These are phyloP conservation scores for Scaptodrosophila latifasciaeformis DNA, from an alignment of 2,888 invertebrate species.

Conservation along the genomic window DNA sequence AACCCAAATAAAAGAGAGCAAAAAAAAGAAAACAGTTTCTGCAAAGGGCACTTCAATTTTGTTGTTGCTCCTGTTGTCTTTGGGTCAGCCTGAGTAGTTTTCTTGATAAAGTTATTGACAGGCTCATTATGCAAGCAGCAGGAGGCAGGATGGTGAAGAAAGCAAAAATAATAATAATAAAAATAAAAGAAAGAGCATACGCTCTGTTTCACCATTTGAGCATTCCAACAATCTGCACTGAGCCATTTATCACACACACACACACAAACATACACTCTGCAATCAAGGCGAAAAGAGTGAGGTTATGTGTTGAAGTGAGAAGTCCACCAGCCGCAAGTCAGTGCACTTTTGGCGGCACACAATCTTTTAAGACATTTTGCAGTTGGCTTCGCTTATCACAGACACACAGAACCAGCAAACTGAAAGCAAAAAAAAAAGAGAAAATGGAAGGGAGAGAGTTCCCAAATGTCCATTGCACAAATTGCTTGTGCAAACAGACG, in stretches of 20 bases:
- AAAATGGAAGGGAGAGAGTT: conserved; percentile 17
- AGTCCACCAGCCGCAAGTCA: conserved; percentile 43
- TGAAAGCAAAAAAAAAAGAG: too few species aligned
- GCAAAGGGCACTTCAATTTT: conserved; percentile 53
- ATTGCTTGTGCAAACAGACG: conserved; percentile 40
- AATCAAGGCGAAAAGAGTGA: conserved; percentile 17
- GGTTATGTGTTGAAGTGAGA: neutral
- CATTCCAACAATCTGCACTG: too few species aligned
- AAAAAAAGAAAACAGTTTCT: too few species aligned
- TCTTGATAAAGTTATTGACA: conserved; percentile 62
- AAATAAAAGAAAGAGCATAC: too few species aligned
- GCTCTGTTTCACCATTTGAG: too few species aligned
- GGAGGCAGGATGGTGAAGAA: neutral
- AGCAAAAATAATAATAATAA: too few species aligned
- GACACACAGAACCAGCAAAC: conserved; percentile 23
- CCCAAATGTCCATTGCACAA: conserved; percentile 64
- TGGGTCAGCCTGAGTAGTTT: conserved; percentile 50
- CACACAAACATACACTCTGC: conserved; percentile 9
- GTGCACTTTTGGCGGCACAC: conserved; percentile 44
- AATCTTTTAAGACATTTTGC: conserved; percentile 62
- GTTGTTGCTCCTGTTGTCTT: conserved; percentile 27
- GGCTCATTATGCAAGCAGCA: conserved; percentile 42
- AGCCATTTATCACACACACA: neutral
- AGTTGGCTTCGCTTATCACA: conserved; percentile 59
- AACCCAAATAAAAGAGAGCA: neutral